Conservation (phyloP, 2,888 invertebrate species). For the Coenonympha arcania region DNA sequence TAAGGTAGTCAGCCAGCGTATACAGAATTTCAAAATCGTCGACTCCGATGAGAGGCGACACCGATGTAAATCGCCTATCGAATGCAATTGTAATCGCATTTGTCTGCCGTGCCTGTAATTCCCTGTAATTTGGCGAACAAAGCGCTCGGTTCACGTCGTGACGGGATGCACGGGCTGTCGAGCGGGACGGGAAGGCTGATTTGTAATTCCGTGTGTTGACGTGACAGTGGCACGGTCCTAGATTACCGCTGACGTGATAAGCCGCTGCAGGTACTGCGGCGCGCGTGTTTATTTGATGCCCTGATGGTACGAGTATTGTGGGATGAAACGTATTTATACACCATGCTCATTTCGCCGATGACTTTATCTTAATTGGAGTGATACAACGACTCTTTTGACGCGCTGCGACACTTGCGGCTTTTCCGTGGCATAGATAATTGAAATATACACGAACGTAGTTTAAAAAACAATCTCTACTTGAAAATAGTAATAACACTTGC, state of each 20-base stretch:
- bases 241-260: slow-evolving; percentile 23
- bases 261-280: slow-evolving; percentile 7
- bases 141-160: background rate
- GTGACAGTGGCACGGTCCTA: slow-evolving; percentile 16
- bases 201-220: slow-evolving; percentile 24
- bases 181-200: slow-evolving; percentile 11
- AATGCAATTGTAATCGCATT: slow-evolving; percentile 1
- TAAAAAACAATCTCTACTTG: too few species aligned
- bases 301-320: slow-evolving; percentile 15
- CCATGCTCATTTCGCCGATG: background rate
- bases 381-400: background rate
- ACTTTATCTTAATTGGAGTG: background rate
- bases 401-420: too few species aligned
- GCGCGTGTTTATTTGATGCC: slow-evolving; percentile 19
- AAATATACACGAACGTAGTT: too few species aligned
- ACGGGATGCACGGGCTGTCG: too few species aligned
- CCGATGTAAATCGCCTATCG: too few species aligned
- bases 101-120: background rate
- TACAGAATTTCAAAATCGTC: too few species aligned
- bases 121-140: background rate
- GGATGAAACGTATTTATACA: background rate
- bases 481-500: too few species aligned
- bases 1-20: too few species aligned
- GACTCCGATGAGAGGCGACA: too few species aligned
- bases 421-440: too few species aligned